phyloP scores from a whole-genome alignment of 2,797 vertebrate genomes.

The Eleutherodactylus coqui region DNA sequence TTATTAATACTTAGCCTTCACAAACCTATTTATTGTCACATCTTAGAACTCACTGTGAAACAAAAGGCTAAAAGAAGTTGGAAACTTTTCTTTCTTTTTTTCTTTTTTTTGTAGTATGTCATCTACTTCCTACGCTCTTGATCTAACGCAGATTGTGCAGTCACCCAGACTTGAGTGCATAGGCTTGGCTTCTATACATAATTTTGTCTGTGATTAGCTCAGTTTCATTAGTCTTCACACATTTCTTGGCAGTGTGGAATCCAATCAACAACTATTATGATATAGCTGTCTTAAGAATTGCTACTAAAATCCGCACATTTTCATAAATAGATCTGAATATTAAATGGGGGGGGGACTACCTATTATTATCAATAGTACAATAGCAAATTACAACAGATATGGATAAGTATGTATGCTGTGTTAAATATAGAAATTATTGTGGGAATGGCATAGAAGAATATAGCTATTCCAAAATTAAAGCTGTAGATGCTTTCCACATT shows the following conservation, averaged over 20 bases:
- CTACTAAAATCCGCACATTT: not conserved
- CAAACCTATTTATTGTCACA: too few relatives aligned
- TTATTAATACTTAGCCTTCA: too few relatives aligned
- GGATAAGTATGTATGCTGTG: not conserved
- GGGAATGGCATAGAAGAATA: not conserved
- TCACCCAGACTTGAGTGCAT: not conserved
- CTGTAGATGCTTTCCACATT: not conserved
- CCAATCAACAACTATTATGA: constrained; percentile 14
- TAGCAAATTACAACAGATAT: not conserved
- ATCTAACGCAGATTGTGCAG: not conserved
- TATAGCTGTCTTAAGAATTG: not conserved
- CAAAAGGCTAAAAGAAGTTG: not conserved
- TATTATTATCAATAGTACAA: constrained; percentile 15
- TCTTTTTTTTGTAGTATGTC: not conserved
- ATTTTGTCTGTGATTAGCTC: constrained; percentile 11
- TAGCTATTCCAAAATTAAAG: not conserved
- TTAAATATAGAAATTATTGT: not conserved
- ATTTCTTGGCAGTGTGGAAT: constrained; percentile 9
- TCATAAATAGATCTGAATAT: constrained; percentile 1
- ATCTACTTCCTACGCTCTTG: not conserved
- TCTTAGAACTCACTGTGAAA: too few relatives aligned
- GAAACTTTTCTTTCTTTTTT: not conserved
- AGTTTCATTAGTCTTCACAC: not conserved
- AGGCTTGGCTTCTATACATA: not conserved
- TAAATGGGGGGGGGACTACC: not conserved